phyloP scores from a whole-genome alignment of 2,113 vertebrate species.

The Dicerorhinus sumatrensis region DNA sequence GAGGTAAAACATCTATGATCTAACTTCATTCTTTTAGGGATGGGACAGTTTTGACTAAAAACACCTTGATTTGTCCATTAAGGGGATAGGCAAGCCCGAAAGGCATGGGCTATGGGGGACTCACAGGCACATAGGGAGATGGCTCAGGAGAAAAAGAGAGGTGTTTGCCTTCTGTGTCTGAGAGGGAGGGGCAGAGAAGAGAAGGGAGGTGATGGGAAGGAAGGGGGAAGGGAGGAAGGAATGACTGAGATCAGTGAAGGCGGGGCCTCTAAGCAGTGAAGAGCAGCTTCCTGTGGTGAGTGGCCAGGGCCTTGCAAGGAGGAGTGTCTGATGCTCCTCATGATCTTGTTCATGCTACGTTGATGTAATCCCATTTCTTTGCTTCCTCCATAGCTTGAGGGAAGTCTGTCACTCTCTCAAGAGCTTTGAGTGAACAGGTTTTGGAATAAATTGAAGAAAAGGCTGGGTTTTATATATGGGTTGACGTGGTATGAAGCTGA shows the following conservation, averaged over 20 bases:
- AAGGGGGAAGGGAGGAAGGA: background rate
- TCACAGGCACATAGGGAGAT: background rate
- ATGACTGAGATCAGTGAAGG: background rate
- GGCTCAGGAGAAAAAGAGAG: background rate
- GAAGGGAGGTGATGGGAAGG: background rate
- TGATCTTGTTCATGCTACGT: background rate
- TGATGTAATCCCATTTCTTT: background rate
- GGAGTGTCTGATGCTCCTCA: no score
- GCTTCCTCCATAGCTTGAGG: background rate
- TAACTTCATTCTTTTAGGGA: background rate
- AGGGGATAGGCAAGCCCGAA: background rate
- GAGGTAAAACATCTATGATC: background rate
- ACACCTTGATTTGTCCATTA: background rate
- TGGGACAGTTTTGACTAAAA: background rate
- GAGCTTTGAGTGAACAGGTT: background rate
- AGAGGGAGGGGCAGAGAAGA: background rate
- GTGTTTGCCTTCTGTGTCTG: background rate
- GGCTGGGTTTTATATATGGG: background rate
- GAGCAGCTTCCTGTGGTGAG: background rate
- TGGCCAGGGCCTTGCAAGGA: background rate
- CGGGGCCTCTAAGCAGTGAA: background rate
- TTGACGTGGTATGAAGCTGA: background rate
- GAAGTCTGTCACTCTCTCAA: background rate
- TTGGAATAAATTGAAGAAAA: background rate
- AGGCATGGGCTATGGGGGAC: background rate